Base-by-base conservation (phyloP, 2,888 invertebrate genomes). In the Acronicta aceris region DNA sequence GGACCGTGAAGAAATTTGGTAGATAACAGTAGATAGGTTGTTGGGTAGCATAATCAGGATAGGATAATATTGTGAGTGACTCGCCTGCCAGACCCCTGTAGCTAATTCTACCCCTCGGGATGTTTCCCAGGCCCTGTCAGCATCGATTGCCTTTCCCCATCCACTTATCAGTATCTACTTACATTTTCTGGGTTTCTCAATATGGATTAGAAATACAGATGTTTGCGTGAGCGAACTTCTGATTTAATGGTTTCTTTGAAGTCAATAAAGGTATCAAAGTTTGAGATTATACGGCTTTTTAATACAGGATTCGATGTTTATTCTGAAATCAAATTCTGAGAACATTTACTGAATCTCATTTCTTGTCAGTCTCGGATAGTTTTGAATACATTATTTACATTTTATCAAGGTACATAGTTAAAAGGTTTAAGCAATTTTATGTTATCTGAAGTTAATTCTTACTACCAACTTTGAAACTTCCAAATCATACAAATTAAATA, bases 51-150 rank as follows among this genome's bases (percentile, higher is more conserved):
- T 74, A 82, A 83, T 80, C 76, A 76, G 56, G 71, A 77, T 71
- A 67, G 77, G 59, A 76, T 81, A 84, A 85, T 86, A 85, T 81
- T 67, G 79, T 70, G 78, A 84, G 82, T 82, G 81, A 78, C 78
- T 57, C 61, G 60, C 50, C 64, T 67, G 63, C 75, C 81, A 75
- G 78, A 78, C 56, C 73, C 56, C 63, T 33, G 33, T 30, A 12
- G 51, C 78, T 81, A 82, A 84, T 85, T 79, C 71, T 59, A 75
- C 74, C 74, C 67, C 66, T 55, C 45, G 77, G 71, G 83, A 81
- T 77, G 66, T 73, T 66, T 55, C 52, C 70, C 78, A 78, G 76
- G 62, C 72, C 68, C 65, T 71, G 75, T 76, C 81, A 65, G 71
- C 59, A 78, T 70, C 75, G 76, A 81, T 82, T 84, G 79, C 59